Conservation (phyloP, 1,140 invertebrate genomes). For the Asobara japonica region DNA sequence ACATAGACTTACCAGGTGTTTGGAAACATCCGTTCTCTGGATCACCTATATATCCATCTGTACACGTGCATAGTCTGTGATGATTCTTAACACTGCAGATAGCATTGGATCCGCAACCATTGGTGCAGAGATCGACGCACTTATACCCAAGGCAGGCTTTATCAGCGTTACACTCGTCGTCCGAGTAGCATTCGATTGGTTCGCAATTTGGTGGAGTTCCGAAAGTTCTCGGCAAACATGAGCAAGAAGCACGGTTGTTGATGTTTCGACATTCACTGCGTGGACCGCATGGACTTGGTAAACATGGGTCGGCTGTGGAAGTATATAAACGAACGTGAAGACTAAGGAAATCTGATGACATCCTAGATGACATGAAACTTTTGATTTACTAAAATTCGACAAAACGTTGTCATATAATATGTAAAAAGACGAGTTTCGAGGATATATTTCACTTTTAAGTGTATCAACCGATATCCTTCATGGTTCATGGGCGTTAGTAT, state of each 20-base stretch:
- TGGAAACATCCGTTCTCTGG: too few species aligned
- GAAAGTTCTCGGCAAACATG: constrained; percentile 75
- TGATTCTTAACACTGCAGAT: constrained; percentile 80
- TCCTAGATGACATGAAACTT: too few species aligned
- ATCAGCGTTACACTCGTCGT: constrained; percentile 74
- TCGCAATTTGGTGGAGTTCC: constrained; percentile 79
- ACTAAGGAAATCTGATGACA: too few species aligned
- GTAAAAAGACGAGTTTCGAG: background rate
- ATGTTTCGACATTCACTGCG: constrained; percentile 78
- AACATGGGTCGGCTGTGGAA: constrained; percentile 66
- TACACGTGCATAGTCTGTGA: constrained; percentile 78
- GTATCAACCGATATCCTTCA: too few species aligned
- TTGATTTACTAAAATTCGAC: too few species aligned
- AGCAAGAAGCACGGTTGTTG: too few species aligned
- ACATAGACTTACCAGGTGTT: too few species aligned
- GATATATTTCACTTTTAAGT: too few species aligned
- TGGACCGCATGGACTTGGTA: constrained; percentile 76
- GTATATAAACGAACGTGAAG: too few species aligned
- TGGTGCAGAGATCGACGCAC: constrained; percentile 77
- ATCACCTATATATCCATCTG: too few species aligned
- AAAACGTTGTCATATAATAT: background rate
- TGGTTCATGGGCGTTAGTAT: too few species aligned
- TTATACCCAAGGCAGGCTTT: constrained; percentile 76
- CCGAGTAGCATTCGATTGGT: constrained; percentile 76
- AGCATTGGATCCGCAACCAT: constrained; percentile 78